Conservation (phyloP, 2,797 vertebrate genomes). For the Chaunax sp. region DNA sequence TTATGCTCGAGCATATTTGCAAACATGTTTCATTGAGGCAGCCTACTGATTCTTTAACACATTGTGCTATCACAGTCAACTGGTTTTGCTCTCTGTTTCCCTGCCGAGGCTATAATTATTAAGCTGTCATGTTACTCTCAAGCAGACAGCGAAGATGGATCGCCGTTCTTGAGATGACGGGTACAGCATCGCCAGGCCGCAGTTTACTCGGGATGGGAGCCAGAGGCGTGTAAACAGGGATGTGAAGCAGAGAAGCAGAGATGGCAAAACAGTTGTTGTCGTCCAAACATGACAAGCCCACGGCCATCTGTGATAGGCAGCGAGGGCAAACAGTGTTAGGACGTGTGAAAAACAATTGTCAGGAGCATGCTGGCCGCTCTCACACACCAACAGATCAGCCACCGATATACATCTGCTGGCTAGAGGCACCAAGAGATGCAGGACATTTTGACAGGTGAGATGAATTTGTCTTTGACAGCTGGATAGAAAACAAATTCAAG, state of each 20-base stretch:
- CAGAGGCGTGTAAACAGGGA: slow-evolving; percentile 70
- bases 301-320: slow-evolving; percentile 67
- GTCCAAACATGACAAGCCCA: slow-evolving; percentile 65
- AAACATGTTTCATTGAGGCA: slow-evolving; percentile 41
- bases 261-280: slow-evolving; percentile 75
- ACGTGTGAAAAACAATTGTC: slow-evolving; percentile 54
- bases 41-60: slow-evolving; percentile 52
- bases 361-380: slow-evolving; percentile 61
- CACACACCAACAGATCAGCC: slow-evolving; percentile 54
- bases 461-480: slow-evolving; percentile 34
- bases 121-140: slow-evolving; percentile 64
- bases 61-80: slow-evolving; percentile 55
- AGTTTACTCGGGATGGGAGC: slow-evolving; percentile 57
- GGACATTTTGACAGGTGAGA: slow-evolving; percentile 34
- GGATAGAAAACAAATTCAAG: slow-evolving; percentile 34
- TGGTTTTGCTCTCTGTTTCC: slow-evolving; percentile 39
- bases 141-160: slow-evolving; percentile 60
- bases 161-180: slow-evolving; percentile 60
- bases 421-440: slow-evolving; percentile 31
- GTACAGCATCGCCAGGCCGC: slow-evolving; percentile 46
- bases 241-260: slow-evolving; percentile 57
- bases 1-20: slow-evolving; percentile 37
- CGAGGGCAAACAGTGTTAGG: slow-evolving; percentile 58
- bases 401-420: slow-evolving; percentile 28
- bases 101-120: slow-evolving; percentile 63